These are phyloP conservation scores for Papilio polytes DNA, from an alignment of 1,140 invertebrate species.

Conservation along the genomic window DNA sequence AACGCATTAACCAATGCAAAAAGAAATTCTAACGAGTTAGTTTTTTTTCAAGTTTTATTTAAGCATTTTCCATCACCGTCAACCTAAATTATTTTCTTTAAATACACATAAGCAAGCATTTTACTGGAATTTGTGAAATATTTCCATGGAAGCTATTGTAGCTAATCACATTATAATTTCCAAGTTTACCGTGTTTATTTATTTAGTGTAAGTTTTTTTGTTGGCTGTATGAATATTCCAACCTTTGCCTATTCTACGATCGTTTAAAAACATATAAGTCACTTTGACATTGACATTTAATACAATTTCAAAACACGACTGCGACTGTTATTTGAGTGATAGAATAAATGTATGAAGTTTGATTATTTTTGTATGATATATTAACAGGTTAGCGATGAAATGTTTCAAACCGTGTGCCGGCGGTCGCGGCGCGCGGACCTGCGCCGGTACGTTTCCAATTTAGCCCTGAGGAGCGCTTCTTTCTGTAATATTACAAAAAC, in stretches of 20 bases:
- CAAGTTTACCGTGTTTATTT: background rate
- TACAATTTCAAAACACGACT: constrained; percentile 3
- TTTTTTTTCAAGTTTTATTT: too few relatives aligned
- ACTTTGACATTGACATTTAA: constrained; percentile 9
- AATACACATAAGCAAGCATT: too few relatives aligned
- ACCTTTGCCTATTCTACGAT: background rate
- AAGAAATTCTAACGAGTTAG: background rate
- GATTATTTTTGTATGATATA: background rate
- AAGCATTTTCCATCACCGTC: too few relatives aligned
- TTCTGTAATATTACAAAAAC: constrained; percentile 47
- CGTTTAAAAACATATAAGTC: background rate
- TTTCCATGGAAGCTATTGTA: background rate
- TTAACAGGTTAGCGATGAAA: background rate
- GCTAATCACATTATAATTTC: background rate
- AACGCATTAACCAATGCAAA: constrained; percentile 1
- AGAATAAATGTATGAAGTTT: constrained; percentile 4
- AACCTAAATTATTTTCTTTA: too few relatives aligned
- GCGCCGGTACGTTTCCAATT: constrained; percentile 46
- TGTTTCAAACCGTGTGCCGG: constrained; percentile 52
- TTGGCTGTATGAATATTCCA: background rate
- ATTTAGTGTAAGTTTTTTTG: background rate
- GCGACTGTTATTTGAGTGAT: constrained; percentile 1
- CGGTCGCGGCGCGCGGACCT: constrained; percentile 44
- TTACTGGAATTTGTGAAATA: too few relatives aligned
- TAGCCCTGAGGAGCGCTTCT: constrained; percentile 51